Evolutionary conservation across 2,888 invertebrate genomes (phyloP).

Genomic region (Dicyrtomina minuta): DNA sequence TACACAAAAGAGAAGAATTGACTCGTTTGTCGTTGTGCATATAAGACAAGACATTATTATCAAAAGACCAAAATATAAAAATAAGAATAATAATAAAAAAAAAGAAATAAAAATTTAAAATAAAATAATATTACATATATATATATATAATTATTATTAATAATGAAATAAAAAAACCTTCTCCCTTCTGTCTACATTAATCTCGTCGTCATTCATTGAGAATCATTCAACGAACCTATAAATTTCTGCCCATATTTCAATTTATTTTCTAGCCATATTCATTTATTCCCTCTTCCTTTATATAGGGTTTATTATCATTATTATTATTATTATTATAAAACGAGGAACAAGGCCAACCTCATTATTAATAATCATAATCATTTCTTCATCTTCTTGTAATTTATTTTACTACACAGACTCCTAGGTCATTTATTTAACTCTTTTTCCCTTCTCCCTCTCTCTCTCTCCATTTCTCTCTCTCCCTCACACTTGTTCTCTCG

Average conservation of each 20-base stretch:
- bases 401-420: neutral
- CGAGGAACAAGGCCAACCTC: conserved; percentile 21
- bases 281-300: neutral
- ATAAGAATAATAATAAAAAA: neutral
- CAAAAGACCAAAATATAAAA: too few relatives aligned
- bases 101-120: neutral
- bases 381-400: conserved; percentile 11
- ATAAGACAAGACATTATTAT: too few relatives aligned
- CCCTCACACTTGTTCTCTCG: neutral
- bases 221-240: neutral
- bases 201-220: neutral
- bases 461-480: neutral
- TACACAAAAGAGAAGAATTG: neutral
- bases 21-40: neutral
- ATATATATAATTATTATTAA: neutral
- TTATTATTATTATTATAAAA: too few relatives aligned
- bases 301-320: neutral
- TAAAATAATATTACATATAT: neutral
- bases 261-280: neutral
- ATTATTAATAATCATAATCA: conserved; percentile 25
- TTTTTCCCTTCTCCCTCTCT: neutral
- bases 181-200: neutral
- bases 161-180: neutral
- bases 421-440: conserved; percentile 24
- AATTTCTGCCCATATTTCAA: neutral